phyloP scores from a whole-genome alignment of 1,140 invertebrate genomes.

The Lineus longissimus region DNA sequence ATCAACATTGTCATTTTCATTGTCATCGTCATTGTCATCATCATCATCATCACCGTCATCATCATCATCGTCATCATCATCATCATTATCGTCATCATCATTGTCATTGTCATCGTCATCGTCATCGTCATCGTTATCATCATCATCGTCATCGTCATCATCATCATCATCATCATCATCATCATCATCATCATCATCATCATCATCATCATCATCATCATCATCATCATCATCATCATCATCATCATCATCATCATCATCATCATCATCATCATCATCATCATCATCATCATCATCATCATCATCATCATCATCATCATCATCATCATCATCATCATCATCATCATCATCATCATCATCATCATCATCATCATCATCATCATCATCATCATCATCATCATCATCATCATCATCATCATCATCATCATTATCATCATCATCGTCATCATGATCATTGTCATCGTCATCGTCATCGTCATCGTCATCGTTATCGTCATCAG shows the following conservation, averaged over 20 bases:
- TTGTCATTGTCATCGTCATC: too few species aligned
- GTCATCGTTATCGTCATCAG: too few species aligned
- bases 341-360: slow-evolving; percentile 16
- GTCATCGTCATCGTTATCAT: too few species aligned
- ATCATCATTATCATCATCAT: too few species aligned
- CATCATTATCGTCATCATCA: too few species aligned
- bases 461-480: too few species aligned
- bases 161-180: slow-evolving; percentile 8
- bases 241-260: slow-evolving; percentile 16
- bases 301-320: slow-evolving; percentile 14
- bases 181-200: slow-evolving; percentile 2
- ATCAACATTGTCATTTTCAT: too few species aligned
- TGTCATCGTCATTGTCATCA: too few species aligned
- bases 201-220: slow-evolving; percentile 14
- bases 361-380: slow-evolving; percentile 17
- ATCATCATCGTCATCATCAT: too few species aligned
- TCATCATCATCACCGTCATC: too few species aligned
- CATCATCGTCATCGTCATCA: slow-evolving; percentile 4
- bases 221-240: slow-evolving; percentile 14
- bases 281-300: slow-evolving; percentile 16
- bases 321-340: slow-evolving; percentile 15
- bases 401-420: slow-evolving; percentile 15
- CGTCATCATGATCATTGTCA: too few species aligned
- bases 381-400: slow-evolving; percentile 14
- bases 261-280: slow-evolving; percentile 15